Base-by-base conservation (phyloP, 1,140 invertebrate genomes). In the Cyphomyrmex costatus region DNA sequence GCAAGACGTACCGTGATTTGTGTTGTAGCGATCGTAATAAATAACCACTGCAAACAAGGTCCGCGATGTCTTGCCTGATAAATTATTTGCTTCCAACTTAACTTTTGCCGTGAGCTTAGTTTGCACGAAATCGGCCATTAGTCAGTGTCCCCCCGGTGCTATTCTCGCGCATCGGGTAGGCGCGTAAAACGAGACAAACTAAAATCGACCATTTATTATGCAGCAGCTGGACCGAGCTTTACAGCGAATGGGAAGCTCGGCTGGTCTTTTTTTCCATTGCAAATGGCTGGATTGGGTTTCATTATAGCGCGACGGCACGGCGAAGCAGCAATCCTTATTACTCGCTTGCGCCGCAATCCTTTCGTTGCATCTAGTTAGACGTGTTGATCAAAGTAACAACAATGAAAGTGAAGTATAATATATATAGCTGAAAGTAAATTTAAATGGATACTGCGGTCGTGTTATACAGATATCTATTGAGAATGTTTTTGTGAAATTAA, bases 161-260 rank as follows among this genome's bases (percentile, higher is more conserved):
- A 68, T 80, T 71, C 66, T 70, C 77, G 78, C 66, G 53, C 60
- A 58, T 70, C 77, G 85, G 74, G 60, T 86, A 86, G 77, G 78
- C 85, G 77, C 77, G 85, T 86, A 82, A 86, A 86, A 71, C 65
- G 85, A 82, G 85, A 86, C 85, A 83, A 86, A 86, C 85, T 86
- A 68, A 83, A 86, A 82, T 86, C 85, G 30, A 71, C 78, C 78
- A 86, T 86, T 86, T 86, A 86, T 86, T 86, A 86, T 86, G 78
- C 85, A 78, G 53, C 85, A 86, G 85, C 77, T 86, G 85, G 77
- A 86, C 77, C 46, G 61, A 83, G 77, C 65, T 70, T 71, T 83
- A 68, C 76, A 60, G 77, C 85, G 27, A 60, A 61, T 51, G 77
- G 46, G 65, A 71, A 82, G 68, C 66, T 63, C 36, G 66, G 33